Percentiles rank a stretch among this genome's conserved stretches.
phyloP scores from a whole-genome alignment of 2,888 invertebrate species.

The Blera fallax region DNA sequence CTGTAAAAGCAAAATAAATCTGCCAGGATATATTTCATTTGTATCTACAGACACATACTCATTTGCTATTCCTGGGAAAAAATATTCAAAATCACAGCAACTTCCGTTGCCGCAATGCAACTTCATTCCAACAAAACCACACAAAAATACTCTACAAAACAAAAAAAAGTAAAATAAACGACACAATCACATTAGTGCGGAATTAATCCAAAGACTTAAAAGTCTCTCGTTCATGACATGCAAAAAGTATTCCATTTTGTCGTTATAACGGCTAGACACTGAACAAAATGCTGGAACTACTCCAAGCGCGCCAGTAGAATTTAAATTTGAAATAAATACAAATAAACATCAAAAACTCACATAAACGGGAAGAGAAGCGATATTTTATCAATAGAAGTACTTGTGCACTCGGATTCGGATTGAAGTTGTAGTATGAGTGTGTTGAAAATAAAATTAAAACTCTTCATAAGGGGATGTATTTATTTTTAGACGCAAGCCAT shows the following conservation, averaged over 20 bases:
- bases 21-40: background rate
- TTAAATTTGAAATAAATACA: slow-evolving; percentile 14
- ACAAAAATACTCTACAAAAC: background rate
- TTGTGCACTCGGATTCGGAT: slow-evolving; percentile 62
- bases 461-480: slow-evolving; percentile 19
- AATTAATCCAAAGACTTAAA: slow-evolving; percentile 51
- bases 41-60: background rate
- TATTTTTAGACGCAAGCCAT: slow-evolving; percentile 51
- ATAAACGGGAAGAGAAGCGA: slow-evolving; percentile 13
- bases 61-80: background rate
- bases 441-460: slow-evolving; percentile 36
- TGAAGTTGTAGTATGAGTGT: slow-evolving; percentile 2
- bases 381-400: slow-evolving; percentile 64
- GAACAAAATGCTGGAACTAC: slow-evolving; percentile 40
- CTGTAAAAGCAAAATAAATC: background rate
- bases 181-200: slow-evolving; percentile 36
- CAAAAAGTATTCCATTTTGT: slow-evolving; percentile 22
- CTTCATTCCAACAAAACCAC: slow-evolving; percentile 30
- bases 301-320: slow-evolving; percentile 39
- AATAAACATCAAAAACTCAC: background rate
- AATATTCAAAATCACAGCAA: slow-evolving; percentile 11
- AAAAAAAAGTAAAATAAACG: slow-evolving; percentile 9
- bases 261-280: slow-evolving; percentile 28
- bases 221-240: slow-evolving; percentile 28
- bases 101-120: slow-evolving; percentile 39